Evolutionary conservation across 2,888 invertebrate genomes (phyloP).

Genomic region (Alentia gelatinosa): DNA sequence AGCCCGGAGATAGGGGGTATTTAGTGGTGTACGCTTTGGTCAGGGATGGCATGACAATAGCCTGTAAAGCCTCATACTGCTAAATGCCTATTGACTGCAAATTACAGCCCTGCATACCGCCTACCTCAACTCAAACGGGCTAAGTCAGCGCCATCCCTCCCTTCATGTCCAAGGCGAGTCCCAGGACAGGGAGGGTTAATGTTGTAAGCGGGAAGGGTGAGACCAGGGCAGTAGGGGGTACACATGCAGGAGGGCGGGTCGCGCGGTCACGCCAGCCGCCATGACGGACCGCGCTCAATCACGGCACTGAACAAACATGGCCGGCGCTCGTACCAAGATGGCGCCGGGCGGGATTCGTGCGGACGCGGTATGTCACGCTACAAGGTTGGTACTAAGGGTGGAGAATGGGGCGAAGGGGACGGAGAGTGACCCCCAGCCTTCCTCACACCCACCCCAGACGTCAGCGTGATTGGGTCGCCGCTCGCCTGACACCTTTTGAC

Average conservation of each 20-base stretch:
- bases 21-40: not conserved
- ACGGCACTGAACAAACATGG: not conserved
- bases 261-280: not conserved
- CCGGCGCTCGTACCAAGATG: not conserved
- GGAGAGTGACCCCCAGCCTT: too few relatives aligned
- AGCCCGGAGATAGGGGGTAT: not conserved
- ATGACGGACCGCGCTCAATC: not conserved
- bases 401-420: too few relatives aligned
- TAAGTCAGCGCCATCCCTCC: too few relatives aligned
- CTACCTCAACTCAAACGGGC: not conserved
- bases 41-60: not conserved
- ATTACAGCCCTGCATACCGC: not conserved
- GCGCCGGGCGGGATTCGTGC: not conserved
- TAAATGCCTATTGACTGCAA: slow-evolving; percentile 38
- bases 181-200: too few relatives aligned
- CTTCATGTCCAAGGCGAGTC: too few relatives aligned
- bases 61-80: not conserved
- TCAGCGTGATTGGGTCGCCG: not conserved
- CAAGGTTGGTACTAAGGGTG: not conserved
- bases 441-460: too few relatives aligned
- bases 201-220: not conserved
- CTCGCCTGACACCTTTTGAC: slow-evolving; percentile 32
- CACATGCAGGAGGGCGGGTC: too few relatives aligned
- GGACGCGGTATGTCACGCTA: not conserved
- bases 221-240: not conserved